Conservation (phyloP, 1,140 invertebrate genomes). For the Bradynema listronoti region DNA sequence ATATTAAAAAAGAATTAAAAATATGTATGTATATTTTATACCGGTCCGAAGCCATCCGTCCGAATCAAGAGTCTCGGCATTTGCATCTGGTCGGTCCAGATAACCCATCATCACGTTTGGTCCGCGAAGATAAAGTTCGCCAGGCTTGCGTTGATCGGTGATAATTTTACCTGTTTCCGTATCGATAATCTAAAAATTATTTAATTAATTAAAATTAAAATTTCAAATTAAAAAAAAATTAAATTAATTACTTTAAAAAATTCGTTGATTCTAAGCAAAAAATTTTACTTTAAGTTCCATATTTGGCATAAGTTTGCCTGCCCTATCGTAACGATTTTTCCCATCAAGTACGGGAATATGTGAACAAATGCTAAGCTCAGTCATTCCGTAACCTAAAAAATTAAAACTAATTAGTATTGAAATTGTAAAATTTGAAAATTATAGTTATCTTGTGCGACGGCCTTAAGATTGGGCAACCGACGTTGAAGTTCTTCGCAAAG, state of each 20-base stretch:
- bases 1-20: no score
- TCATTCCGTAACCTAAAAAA: conserved; percentile 18
- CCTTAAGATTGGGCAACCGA: not conserved
- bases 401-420: no score
- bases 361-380: conserved; percentile 6
- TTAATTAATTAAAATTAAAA: no score
- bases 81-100: conserved; percentile 26
- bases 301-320: conserved; percentile 13
- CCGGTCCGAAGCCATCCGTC: conserved; percentile 76
- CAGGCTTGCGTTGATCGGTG: conserved; percentile 12
- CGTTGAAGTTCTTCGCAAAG: conserved; percentile 22
- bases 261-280: conserved; percentile 8
- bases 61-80: conserved; percentile 64
- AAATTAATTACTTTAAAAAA: no score
- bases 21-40: no score
- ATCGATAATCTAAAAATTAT: conserved; percentile 21
- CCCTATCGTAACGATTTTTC: conserved; percentile 1
- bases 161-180: conserved; percentile 19
- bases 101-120: conserved; percentile 38
- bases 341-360: conserved; percentile 8
- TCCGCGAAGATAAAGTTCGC: conserved; percentile 21
- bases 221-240: no score
- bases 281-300: conserved; percentile 21
- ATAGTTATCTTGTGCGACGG: no score
- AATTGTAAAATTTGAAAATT: no score